Evolutionary conservation across 2,888 invertebrate genomes (phyloP), one percentile per base, ranked within the genome.

Genomic region (Caenorhabditis panamensis): DNA sequence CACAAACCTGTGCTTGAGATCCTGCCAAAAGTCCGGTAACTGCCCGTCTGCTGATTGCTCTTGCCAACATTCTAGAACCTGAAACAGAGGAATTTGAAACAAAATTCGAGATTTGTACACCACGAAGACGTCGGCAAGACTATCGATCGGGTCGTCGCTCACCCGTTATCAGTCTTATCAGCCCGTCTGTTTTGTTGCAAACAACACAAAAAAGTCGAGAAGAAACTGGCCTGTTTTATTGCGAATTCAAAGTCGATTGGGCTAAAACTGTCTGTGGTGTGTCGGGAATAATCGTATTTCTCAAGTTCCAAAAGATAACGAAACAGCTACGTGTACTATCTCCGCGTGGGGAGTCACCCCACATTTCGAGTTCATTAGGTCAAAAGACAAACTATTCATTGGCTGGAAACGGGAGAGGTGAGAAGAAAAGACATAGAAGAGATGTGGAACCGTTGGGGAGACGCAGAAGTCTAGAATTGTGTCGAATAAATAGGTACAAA

Each of bases 81-180:
- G 28, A 51, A 53, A 64, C 16, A 20, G 11, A 9, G 28, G 51
- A 28, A 49, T 6, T 24, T 11, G n/a, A 44, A 20, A 18, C 2
- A 49, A 56, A 56, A 22, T 20, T 22, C 18, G 26, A n/a, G 47
- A 24, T 20, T 28, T 53, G 1, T 28, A 5, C 6, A 37, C 5
- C 51, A 53, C 53, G 64, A 64, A 72, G 64, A 37, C 64, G 72
- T 58, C 11, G n/a, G 18, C 18, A 37, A 37, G 20, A 9, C 56
- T 63, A 73, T 73, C 66, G 73, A 73, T 73, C 66, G 66, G 31
- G 24, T 41, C 56, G 37, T 16, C 41, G 13, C n/a, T 28, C 49
- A 49, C 5, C 53, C 41, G 63, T 71, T 71, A 72, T 72, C 72
- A 47, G 49, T 56, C 63, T 73, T 73, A 73, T 73, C 72, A 73